Evolutionary conservation across 2,797 vertebrate species (phyloP).

Genomic region (Serranus cabrilla): DNA sequence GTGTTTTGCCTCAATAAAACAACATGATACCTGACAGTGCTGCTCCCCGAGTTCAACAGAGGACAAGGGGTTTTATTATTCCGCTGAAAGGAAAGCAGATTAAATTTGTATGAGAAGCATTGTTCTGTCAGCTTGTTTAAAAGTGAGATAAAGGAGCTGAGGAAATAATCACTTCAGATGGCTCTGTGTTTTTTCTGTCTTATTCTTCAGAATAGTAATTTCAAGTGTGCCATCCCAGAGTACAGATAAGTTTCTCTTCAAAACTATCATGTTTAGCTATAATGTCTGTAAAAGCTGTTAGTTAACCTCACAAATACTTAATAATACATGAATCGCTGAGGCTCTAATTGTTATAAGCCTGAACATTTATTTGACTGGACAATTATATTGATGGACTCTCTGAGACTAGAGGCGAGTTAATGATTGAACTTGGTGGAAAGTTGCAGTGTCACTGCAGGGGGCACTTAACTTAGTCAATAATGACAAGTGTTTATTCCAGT

Average conservation of each 20-base stretch:
- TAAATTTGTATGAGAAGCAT: conserved; percentile 8
- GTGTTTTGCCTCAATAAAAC: conserved; percentile 1
- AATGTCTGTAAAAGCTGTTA: background rate
- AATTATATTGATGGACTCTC: conserved; percentile 19
- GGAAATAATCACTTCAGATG: conserved; percentile 21
- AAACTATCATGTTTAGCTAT: background rate
- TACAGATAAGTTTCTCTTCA: background rate
- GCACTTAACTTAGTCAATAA: conserved; percentile 11
- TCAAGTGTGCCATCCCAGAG: background rate
- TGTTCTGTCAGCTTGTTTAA: conserved; percentile 20
- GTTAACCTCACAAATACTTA: conserved; percentile 9
- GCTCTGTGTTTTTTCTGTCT: background rate
- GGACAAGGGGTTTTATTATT: conserved; percentile 14
- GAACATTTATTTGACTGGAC: conserved; percentile 12
- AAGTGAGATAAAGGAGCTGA: background rate
- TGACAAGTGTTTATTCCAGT: background rate
- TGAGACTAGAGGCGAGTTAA: conserved; percentile 1
- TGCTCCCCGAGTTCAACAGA: conserved; percentile 6
- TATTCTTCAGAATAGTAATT: conserved; percentile 5
- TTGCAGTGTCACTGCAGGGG: conserved; percentile 10
- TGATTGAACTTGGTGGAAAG: conserved; percentile 17
- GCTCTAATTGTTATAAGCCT: conserved; percentile 18
- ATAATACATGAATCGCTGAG: conserved; percentile 20
- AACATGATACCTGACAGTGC: background rate
- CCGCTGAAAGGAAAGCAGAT: conserved; percentile 7